phyloP scores from a whole-genome alignment of 2,113 vertebrate genomes.

The Microtus montanus region DNA sequence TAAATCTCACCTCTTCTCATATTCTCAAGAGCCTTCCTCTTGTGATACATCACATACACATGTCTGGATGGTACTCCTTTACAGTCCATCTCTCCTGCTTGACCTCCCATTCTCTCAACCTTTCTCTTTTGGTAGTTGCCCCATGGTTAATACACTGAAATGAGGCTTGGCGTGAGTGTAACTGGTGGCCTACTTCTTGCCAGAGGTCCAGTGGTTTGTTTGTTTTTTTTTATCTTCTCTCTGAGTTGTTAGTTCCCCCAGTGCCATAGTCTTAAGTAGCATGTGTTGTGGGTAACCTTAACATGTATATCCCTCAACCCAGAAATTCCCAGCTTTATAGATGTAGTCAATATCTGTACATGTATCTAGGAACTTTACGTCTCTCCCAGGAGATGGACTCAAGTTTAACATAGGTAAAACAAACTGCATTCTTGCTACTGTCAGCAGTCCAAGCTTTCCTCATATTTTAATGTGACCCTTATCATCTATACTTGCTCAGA shows the following conservation, averaged over 20 bases:
- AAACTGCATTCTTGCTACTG: neutral
- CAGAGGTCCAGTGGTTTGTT: neutral
- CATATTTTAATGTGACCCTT: neutral
- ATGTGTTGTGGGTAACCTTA: neutral
- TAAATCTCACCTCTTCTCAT: neutral
- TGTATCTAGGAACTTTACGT: neutral
- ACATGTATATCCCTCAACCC: neutral
- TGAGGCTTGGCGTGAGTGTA: neutral
- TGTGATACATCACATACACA: neutral
- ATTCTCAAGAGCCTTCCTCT: constrained; percentile 2
- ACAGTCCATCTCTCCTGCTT: neutral
- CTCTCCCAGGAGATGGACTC: neutral
- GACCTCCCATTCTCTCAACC: neutral
- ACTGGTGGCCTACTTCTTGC: neutral
- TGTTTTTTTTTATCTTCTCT: neutral
- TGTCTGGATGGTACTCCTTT: neutral
- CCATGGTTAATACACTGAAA: neutral
- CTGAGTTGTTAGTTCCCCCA: neutral
- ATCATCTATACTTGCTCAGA: neutral
- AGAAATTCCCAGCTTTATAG: neutral
- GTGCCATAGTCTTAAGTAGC: neutral
- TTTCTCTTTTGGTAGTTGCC: neutral
- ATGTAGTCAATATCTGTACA: neutral
- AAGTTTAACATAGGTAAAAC: neutral
- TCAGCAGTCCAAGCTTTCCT: neutral